These are phyloP conservation scores for Caligus rogercresseyi DNA, from an alignment of 1,140 invertebrate species.

Conservation along the genomic window DNA sequence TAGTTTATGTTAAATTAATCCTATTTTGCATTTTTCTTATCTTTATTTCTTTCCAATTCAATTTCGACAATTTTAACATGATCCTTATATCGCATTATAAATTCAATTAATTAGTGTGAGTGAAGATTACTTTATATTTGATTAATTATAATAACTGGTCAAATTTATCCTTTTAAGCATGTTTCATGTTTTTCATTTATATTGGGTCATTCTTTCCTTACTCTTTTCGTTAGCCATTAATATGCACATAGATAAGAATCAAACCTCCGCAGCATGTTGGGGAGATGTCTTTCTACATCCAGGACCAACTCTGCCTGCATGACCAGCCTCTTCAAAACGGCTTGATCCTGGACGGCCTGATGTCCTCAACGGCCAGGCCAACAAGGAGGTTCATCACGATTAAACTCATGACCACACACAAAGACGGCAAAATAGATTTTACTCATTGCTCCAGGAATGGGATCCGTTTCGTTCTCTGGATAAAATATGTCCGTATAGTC, in stretches of 20 bases:
- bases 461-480: constrained; percentile 5
- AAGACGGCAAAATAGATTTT: constrained; percentile 37
- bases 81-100: too few relatives aligned
- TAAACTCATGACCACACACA: constrained; percentile 46
- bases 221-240: too few relatives aligned
- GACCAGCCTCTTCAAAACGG: constrained; percentile 34
- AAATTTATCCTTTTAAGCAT: background rate
- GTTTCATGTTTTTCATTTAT: too few relatives aligned
- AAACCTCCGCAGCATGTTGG: constrained; percentile 28
- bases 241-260: too few relatives aligned
- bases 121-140: background rate
- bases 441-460: background rate
- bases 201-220: too few relatives aligned
- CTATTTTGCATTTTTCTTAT: too few relatives aligned
- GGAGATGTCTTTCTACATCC: constrained; percentile 31
- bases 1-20: too few relatives aligned
- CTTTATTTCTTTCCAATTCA: too few relatives aligned
- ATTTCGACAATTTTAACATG: too few relatives aligned
- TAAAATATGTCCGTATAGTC: constrained; percentile 68
- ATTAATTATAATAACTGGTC: background rate
- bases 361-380: constrained; percentile 29
- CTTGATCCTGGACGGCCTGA: constrained; percentile 32
- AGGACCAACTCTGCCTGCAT: constrained; percentile 36
- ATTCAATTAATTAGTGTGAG: too few relatives aligned
- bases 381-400: constrained; percentile 60